Base-by-base conservation (phyloP, 2,797 vertebrate species). In the Lagocephalus sceleratus region DNA sequence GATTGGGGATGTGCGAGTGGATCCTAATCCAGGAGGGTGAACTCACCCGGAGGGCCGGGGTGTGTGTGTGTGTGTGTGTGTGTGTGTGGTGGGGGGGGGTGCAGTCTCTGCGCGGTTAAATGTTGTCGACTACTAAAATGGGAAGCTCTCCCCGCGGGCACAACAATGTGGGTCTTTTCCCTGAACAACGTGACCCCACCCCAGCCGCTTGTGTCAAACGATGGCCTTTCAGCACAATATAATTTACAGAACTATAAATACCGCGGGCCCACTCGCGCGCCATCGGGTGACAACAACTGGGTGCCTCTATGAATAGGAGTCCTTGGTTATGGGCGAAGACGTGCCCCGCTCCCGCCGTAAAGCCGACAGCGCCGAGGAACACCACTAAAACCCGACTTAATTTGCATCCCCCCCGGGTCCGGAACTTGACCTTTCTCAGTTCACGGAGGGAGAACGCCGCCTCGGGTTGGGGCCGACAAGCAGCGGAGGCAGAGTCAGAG, bases 201-300 rank as follows among this genome's bases (percentile, higher is more conserved):
- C 40, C 50, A 29, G 52, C 52, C 43, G 22, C 64, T 69, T 71
- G 39, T 59, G 59, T 56, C 49, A 73, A 85, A 71, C 66, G 55
- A 68, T 78, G 75, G 58, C 71, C 79, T 78, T 82, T 84, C 51
- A 47, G 72, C 63, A 79, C 86, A 85, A 84, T 80, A 79, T 76
- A 85, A 85, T 85, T 87, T 68, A 65, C 75, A 72, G 63, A 68
- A 74, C 81, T 88, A 85, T 81, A 85, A 85, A 89, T 87, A 86
- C 68, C 71, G 79, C 72, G 47, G 75, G 73, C 87, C 81, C 85
- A 60, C 57, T 61, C 60, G 14, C 57, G 71, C 56, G 68, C 63
- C 62, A 47, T 14, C 51, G 66, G 79, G 83, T 81, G 84, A 88
- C 82, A 85, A 87, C 83, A 87, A 87, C 83, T 86, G 85, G 75